A percentile compares a stretch with the other conserved stretches of the same genome.
Evolutionary conservation across 2,888 invertebrate species (phyloP).

Genomic region (Deroplatys truncata): DNA sequence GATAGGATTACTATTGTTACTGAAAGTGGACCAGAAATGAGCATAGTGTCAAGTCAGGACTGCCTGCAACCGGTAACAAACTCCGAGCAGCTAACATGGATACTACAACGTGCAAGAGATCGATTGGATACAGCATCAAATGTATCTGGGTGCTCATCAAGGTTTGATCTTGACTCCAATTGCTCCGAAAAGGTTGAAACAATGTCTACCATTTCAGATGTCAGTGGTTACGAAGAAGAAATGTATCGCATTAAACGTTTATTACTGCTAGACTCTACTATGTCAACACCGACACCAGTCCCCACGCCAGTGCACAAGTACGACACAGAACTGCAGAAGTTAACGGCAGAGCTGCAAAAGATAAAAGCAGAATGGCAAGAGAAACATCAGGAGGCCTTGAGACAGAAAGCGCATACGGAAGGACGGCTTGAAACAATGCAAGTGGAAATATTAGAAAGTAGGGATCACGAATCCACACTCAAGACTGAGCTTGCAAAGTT

Average conservation of each 20-base stretch:
- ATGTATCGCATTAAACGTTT: slow-evolving; percentile 29
- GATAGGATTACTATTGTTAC: slow-evolving; percentile 7
- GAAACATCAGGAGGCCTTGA: slow-evolving; percentile 24
- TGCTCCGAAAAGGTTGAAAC: slow-evolving; percentile 30
- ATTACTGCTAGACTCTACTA: slow-evolving; percentile 22
- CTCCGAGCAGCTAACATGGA: slow-evolving; percentile 20
- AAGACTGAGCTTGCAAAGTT: not conserved
- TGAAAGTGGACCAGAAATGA: not conserved
- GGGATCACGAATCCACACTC: not conserved
- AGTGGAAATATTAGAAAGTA: slow-evolving; percentile 15
- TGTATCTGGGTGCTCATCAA: slow-evolving; percentile 29
- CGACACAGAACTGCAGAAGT: not conserved
- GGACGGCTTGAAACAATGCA: slow-evolving; percentile 25
- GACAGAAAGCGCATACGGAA: slow-evolving; percentile 27
- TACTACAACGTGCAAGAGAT: slow-evolving; percentile 23
- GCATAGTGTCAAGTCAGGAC: not conserved
- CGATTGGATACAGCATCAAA: slow-evolving; percentile 29
- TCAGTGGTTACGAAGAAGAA: slow-evolving; percentile 32
- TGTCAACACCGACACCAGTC: slow-evolving; percentile 1
- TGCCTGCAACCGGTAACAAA: not conserved
- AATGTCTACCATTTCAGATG: slow-evolving; percentile 30
- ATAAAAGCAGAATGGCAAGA: slow-evolving; percentile 26
- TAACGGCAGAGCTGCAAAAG: not conserved
- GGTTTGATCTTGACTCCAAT: slow-evolving; percentile 31
- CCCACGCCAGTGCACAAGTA: not conserved